Base-by-base conservation (phyloP, 2,113 vertebrate genomes). In the Athene noctua region DNA sequence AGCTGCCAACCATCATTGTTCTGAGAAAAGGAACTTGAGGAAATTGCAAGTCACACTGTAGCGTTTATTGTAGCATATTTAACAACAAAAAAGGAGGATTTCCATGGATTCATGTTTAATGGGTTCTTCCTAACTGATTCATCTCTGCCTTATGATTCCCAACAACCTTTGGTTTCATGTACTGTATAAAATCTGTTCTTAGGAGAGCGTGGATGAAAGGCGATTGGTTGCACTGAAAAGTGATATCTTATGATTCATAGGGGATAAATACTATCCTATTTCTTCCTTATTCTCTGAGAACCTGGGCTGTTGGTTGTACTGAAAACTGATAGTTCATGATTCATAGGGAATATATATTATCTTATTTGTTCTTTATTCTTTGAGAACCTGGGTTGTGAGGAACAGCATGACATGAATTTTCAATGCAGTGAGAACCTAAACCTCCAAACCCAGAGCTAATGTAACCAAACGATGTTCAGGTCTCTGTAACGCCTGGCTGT, bases 51-150 rank as follows among this genome's bases (percentile, higher is more conserved):
- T 96, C 96, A 82, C 96, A 92, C 94, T 96, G 94, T 95, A 97
- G 89, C 79, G 5, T 97, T 98, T 98, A 97, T 98, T 98, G 96
- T 94, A 96, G 94, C 89, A 97, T 97, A 97, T 97, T 96, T 97
- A 93, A 97, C 97, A 97, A 98, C 84, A 97, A 96, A 94, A 98
- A 96, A 95, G 97, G 95, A 98, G 97, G 96, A 97, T 98, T 98
- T 98, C 97, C 97, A 97, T 71, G 95, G 98, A 98, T 97, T 98
- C 97, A 95, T 97, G 91, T 95, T 98, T 97, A 98, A 98, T 97
- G 92, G 66, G 96, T 97, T 97, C 96, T 98, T 97, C 96, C 96
- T 94, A 97, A 97, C 97, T 97, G 93, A 97, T 98, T 98, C 97
- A 98, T 98, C 96, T 97, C 95, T 96, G 92, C 96, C 89, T 96